Base-by-base conservation (phyloP, 2,113 vertebrate genomes). In the Chaetorhynchus papuensis region DNA sequence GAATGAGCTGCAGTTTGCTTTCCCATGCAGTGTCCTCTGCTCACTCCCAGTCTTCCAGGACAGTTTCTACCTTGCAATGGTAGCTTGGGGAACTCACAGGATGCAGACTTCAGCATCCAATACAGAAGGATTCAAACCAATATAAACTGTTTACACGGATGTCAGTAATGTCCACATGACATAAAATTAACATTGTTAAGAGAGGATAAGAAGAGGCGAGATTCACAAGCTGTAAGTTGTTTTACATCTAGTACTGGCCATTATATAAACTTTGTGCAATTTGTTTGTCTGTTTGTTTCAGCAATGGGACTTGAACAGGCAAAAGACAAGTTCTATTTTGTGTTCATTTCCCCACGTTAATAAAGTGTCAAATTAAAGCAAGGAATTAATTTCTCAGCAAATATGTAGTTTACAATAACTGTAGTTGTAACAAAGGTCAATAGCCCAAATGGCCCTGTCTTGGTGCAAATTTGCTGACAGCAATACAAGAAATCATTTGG, bases 371-470 rank as follows among this genome's bases (percentile, higher is more conserved):
- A 54, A 83, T 76, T 74, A 66, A 91, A 87, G 69, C 3, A 19
- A 93, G 53, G 78, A 85, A 85, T 69, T 80, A 72, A 79, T 85
- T 90, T 82, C 54, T 92, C n/a, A 86, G 82, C 59, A 90, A 83
- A 83, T 61, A 45, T 0, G 2, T 53, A 39, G 23, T 77, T 92
- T 53, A 53, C 21, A 74, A 8, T 74, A 77, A 68, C 4, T 71
- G 39, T 15, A 65, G 56, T 12, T 74, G 56, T 44, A 56, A 61
- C 41, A 69, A 68, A 93, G 35, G 85, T 60, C 78, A 83, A 13
- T 9, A 79, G 85, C 50, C 57, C 66, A 88, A 88, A 80, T 37
- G 31, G 20, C 63, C 21, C 39, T 64, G 17, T 50, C 44, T 71
- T 71, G 16, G 57, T 49, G 52, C 64, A 80, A 3, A 50, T 92